Evolutionary conservation across 92 coral and sea anemone species (phyloP), one percentile per base, ranked within the genome.

Genomic region (Epizoanthus ramosus): DNA sequence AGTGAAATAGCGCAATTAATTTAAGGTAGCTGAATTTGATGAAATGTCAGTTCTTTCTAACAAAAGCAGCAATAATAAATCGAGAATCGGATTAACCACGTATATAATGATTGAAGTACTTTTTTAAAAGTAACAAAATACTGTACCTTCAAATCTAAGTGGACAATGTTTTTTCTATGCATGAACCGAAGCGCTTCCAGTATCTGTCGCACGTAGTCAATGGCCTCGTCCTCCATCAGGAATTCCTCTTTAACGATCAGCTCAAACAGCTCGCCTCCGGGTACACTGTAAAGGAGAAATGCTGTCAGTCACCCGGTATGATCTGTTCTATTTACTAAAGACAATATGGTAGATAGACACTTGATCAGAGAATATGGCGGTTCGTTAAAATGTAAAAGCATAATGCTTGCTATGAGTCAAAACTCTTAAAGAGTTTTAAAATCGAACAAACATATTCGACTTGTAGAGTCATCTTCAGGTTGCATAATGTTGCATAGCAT

Each of bases 221-320:
- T 92, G 7, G 99, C 98, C 66, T 94, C 99, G 52, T 96, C 95
- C 61, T 94, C 99, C 92, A 90, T 92, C 18, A 96, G 75, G 70
- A 92, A 96, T 43, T 96, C 99, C 59, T 96, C 95, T 13, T 88
- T 98, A 5, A 94, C 91, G 25, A 96, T 96, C 80, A 94, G 80
- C 52, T 94, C 98, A 75, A 96, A 96, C 68, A 96, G 75, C 53
- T 96, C 99, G 52, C 99, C 99, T n/a, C 99, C 99, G 25, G 93
- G 82, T 12, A 96, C 90, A 24, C 98, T 95, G 68, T 19, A 73
- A 57, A 28, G 13, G 8, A 53, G 63, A 71, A 71, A n/a, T 0
- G 21, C 10, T 10, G 18, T 15, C 61, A 43, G 50, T 43, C 8
- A 43, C 50, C 6, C 50, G 9, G 50, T 8, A 43, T 43, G 50